Conservation (phyloP, 2,113 vertebrate species). For the Atherinomorus stipes region DNA sequence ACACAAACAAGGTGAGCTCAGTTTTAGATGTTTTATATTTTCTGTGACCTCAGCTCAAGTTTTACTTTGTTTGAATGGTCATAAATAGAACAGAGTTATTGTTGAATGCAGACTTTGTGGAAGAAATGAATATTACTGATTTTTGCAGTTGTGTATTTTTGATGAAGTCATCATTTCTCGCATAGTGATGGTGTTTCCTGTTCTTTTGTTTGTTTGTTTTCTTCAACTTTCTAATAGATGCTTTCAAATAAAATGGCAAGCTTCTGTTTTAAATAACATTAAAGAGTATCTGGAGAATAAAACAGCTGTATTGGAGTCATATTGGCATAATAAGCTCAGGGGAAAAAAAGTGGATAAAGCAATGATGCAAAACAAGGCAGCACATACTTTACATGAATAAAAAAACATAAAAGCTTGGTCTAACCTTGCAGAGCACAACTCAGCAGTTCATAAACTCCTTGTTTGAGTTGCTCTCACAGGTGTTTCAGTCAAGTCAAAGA, state of each 20-base stretch:
- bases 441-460: no score
- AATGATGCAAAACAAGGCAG: no score
- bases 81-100: background rate
- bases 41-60: constrained; percentile 59
- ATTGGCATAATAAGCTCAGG: no score
- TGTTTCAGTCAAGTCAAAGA: no score
- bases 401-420: no score
- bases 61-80: constrained; percentile 17
- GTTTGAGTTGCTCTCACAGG: no score
- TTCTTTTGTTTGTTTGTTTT: background rate
- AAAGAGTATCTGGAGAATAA: no score
- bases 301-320: no score
- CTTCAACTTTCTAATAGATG: background rate
- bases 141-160: background rate
- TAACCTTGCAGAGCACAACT: no score
- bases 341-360: no score
- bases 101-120: constrained; percentile 18
- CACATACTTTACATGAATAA: no score
- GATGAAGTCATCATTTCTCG: background rate
- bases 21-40: constrained; percentile 48
- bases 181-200: background rate
- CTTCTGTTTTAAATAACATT: background rate
- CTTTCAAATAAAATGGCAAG: background rate
- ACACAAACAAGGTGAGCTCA: constrained; percentile 53
- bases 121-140: constrained; percentile 16